Evolutionary conservation across 2,888 invertebrate genomes (phyloP).

Genomic region (Amphipyra berbera): DNA sequence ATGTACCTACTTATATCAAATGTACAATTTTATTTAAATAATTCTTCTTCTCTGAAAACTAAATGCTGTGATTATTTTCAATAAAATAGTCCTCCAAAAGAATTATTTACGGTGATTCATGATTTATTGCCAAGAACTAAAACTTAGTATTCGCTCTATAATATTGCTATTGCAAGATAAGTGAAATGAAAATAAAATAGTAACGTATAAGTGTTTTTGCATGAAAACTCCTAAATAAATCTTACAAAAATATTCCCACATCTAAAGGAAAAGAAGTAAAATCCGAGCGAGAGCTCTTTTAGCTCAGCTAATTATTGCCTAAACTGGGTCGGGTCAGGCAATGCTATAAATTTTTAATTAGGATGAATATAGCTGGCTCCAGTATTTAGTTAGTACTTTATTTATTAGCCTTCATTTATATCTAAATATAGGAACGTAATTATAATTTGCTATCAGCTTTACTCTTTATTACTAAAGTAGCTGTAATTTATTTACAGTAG

Average conservation of each 20-base stretch:
- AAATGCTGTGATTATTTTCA: no score
- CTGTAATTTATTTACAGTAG: background rate
- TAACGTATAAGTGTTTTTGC: background rate
- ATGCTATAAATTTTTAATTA: conserved; percentile 43
- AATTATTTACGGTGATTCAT: no score
- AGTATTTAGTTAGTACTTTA: conserved; percentile 34
- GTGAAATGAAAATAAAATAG: background rate
- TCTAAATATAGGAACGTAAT: conserved; percentile 11
- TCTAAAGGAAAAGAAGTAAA: conserved; percentile 8
- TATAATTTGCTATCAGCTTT: conserved; percentile 7
- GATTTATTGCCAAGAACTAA: no score
- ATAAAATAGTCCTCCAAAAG: no score
- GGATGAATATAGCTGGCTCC: conserved; percentile 20
- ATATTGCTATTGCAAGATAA: background rate
- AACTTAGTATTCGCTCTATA: no score
- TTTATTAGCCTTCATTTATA: conserved; percentile 15
- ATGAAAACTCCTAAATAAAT: conserved; percentile 20
- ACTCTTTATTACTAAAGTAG: background rate
- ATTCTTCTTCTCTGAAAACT: no score
- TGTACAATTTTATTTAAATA: no score
- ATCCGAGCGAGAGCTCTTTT: conserved; percentile 30
- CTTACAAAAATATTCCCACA: conserved; percentile 7
- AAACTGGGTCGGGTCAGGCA: conserved; percentile 46
- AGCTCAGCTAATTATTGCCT: conserved; percentile 46
- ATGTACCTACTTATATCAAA: no score